A percentile compares a stretch with the other conserved stretches of the same genome.
phyloP scores from a whole-genome alignment of 2,888 invertebrate species.

The Sialis lutaria region DNA sequence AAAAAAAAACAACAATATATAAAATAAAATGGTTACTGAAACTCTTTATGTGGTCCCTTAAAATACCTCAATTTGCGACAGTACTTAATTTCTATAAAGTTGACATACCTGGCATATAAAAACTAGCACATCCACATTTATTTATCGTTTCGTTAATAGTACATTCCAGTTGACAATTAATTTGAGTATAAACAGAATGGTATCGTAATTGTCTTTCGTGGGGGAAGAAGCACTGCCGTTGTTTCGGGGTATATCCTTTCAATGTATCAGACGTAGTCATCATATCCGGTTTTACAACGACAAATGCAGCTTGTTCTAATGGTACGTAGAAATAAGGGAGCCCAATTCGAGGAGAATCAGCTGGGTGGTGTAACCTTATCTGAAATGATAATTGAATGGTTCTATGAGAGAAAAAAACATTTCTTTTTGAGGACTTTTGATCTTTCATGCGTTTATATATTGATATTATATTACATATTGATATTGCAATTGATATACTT shows the following conservation, averaged over 20 bases:
- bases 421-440: too few relatives aligned
- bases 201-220: slow-evolving; percentile 42
- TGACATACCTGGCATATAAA: slow-evolving; percentile 43
- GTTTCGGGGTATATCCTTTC: slow-evolving; percentile 39
- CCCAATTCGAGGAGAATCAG: slow-evolving; percentile 46
- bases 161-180: slow-evolving; percentile 58
- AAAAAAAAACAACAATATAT: too few relatives aligned
- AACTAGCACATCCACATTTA: slow-evolving; percentile 49
- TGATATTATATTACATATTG: too few relatives aligned
- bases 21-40: too few relatives aligned
- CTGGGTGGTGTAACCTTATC: slow-evolving; percentile 50
- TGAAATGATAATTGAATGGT: slow-evolving; percentile 12
- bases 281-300: slow-evolving; percentile 57
- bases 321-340: slow-evolving; percentile 55
- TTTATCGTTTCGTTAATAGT: slow-evolving; percentile 44
- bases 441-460: too few relatives aligned
- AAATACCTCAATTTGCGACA: too few relatives aligned
- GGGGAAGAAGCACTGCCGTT: slow-evolving; percentile 52
- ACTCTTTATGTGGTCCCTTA: too few relatives aligned
- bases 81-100: too few relatives aligned
- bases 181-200: slow-evolving; percentile 53
- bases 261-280: slow-evolving; percentile 54
- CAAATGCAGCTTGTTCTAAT: slow-evolving; percentile 49
- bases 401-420: too few relatives aligned
- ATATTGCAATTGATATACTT: too few relatives aligned